Percentiles rank a stretch among this genome's conserved stretches.
These are phyloP conservation scores for Leptopilina clavipes DNA, from an alignment of 1,140 invertebrate genomes.

Conservation along the genomic window DNA sequence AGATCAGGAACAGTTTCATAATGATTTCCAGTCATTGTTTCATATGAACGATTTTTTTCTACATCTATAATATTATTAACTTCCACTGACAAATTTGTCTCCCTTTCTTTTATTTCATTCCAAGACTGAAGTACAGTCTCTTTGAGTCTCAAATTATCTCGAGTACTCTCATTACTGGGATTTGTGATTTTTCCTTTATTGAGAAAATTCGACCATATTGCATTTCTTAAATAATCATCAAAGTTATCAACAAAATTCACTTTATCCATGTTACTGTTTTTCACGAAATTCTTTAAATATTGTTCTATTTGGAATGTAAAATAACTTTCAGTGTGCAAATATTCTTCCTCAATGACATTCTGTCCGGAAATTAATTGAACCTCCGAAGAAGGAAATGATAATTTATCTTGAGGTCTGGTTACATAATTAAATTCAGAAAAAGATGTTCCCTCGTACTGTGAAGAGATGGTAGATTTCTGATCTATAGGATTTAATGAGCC, in stretches of 20 bases:
- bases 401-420: background rate
- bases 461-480: background rate
- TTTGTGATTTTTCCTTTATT: background rate
- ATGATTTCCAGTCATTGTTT: background rate
- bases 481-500: background rate
- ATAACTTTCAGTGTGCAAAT: background rate
- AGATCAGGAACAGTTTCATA: background rate
- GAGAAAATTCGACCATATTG: background rate
- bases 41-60: conserved; percentile 2
- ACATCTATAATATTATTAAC: conserved; percentile 3
- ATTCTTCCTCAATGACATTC: background rate
- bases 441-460: background rate
- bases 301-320: background rate
- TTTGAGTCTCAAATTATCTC: conserved; percentile 6
- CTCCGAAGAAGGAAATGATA: background rate
- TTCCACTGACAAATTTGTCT: background rate
- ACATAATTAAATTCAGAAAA: background rate
- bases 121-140: background rate
- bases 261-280: background rate
- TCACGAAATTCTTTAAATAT: background rate
- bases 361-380: background rate
- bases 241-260: background rate
- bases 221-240: background rate
- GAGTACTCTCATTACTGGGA: background rate
- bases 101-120: background rate